Conservation (phyloP, 2,113 vertebrate genomes). For the Microtus pennsylvanicus region DNA sequence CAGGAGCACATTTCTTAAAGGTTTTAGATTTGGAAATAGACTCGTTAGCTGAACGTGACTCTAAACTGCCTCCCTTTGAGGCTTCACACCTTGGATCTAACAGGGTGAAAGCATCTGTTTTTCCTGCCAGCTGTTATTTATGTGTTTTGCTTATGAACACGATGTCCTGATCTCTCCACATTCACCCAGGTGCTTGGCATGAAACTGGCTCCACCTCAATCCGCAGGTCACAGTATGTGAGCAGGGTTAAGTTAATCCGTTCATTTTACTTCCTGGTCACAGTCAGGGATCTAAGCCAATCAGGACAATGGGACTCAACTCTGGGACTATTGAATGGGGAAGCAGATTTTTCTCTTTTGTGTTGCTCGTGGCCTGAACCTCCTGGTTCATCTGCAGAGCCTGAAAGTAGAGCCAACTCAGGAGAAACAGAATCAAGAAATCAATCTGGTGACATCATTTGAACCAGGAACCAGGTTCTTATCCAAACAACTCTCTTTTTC, state of each 20-base stretch:
- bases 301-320: conserved; percentile 15
- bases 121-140: neutral
- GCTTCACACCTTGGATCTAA: neutral
- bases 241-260: conserved; percentile 11
- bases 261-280: neutral
- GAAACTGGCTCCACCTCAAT: neutral
- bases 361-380: neutral
- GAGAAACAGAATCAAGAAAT: conserved; percentile 37
- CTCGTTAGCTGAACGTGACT: neutral
- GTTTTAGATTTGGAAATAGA: neutral
- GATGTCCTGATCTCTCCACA: neutral
- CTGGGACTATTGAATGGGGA: neutral
- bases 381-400: neutral
- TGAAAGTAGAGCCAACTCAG: neutral
- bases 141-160: neutral
- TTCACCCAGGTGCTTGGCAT: neutral
- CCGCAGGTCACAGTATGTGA: neutral
- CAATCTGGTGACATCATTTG: neutral
- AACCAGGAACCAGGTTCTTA: conserved; percentile 38
- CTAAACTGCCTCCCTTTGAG: neutral
- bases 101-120: neutral
- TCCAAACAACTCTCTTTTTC: conserved; percentile 39
- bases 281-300: neutral
- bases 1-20: neutral
- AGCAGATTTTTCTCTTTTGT: neutral